Conservation (phyloP, 2,797 vertebrate species). For the Myotis pilosus region DNA sequence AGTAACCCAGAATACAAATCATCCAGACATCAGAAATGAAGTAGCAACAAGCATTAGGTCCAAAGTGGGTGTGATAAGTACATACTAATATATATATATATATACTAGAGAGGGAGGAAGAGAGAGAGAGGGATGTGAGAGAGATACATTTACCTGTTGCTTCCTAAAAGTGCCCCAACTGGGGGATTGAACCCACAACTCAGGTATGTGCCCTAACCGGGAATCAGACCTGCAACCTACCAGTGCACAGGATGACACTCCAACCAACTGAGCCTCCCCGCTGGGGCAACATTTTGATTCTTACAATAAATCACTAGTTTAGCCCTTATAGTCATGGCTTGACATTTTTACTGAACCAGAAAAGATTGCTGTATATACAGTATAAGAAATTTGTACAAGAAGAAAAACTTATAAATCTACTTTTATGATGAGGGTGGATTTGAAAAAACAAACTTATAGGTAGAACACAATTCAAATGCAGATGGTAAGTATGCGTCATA, state of each 20-base stretch:
- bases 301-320: background rate
- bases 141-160: background rate
- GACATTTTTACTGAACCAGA: constrained; percentile 38
- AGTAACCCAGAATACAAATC: background rate
- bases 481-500: background rate
- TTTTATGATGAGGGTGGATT: background rate
- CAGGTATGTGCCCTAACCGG: background rate
- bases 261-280: background rate
- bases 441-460: constrained; percentile 31
- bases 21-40: background rate
- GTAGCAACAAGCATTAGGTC: background rate
- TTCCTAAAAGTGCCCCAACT: background rate
- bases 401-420: background rate
- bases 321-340: background rate
- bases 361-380: background rate
- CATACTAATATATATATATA: no score
- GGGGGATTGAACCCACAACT: background rate
- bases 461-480: background rate
- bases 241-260: background rate
- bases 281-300: background rate
- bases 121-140: background rate
- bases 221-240: background rate
- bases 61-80: background rate
- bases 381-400: background rate
- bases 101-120: background rate